Evolutionary conservation across 2,113 vertebrate species (phyloP), one percentile per base, ranked within the genome.

Genomic region (Phaethon lepturus): DNA sequence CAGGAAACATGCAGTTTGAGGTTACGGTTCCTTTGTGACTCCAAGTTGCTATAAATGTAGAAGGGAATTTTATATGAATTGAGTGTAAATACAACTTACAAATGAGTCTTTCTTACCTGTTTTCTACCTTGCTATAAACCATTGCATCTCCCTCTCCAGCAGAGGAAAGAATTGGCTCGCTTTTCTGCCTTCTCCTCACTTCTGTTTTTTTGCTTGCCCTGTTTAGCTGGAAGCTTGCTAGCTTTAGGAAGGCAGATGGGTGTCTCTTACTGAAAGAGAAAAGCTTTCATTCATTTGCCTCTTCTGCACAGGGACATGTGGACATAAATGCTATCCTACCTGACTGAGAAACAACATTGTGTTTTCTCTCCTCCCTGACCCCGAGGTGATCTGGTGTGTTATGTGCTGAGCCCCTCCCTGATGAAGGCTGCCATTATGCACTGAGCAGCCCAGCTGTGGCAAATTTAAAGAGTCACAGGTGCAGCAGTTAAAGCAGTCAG

Each of bases 401-500:
- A 5, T n/a, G 62, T 69, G 72, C 17, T 1, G 6, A 7, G 10
- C 35, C 49, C 7, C 47, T 93, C 63, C 52, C 72, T 3, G 9
- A 14, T 5, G 55, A 38, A 45, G 14, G 13, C 26, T 40, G 29
- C 28, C 40, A 9, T 50, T 82, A 42, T 79, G 76, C 40, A 55
- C 47, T 0, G 35, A 91, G 67, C 92, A 80, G 86, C 83, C 87
- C 85, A 75, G 75, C 78, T 95, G 91, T 17, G 73, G 52, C 55
- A 52, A 13, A 44, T 66, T 28, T 25, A 18, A 26, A 42, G 68
- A 90, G 83, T 23, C 86, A 44, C 95, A 88, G 84, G 35, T 49
- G 85, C 86, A 60, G 86, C 71, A 95, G 82, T 79, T 73, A 64
- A 42, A 85, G 87, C 33, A 87, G 79, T 13, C 90, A 93, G 94